Evolutionary conservation across 1,140 invertebrate genomes (phyloP).

Genomic region (Drosophila lowei): DNA sequence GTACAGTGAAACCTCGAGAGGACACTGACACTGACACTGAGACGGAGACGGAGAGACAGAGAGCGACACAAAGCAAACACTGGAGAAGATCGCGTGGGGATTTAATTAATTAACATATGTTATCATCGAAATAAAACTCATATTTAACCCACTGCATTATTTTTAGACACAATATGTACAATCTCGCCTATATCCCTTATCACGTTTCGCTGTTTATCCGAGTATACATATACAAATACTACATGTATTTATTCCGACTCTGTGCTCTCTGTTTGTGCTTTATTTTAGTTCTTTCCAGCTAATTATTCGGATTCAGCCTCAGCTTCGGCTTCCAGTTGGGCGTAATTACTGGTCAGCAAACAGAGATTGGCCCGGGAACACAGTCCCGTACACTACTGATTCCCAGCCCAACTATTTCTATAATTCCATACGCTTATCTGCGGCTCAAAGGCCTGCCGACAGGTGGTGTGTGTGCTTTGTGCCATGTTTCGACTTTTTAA

Average conservation of each 20-base stretch:
- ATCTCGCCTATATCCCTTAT: not conserved
- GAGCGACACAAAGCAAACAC: constrained; percentile 13
- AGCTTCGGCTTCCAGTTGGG: constrained; percentile 14
- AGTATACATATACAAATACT: not conserved
- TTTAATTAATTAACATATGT: constrained; percentile 46
- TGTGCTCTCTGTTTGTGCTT: too few relatives aligned
- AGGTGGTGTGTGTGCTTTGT: constrained; percentile 51
- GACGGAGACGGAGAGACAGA: constrained; percentile 13
- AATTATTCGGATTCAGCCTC: constrained; percentile 37
- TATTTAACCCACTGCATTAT: constrained; percentile 37
- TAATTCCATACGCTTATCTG: constrained; percentile 23
- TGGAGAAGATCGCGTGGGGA: not conserved
- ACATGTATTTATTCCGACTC: not conserved
- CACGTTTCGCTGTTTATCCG: constrained; percentile 14
- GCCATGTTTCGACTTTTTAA: constrained; percentile 56
- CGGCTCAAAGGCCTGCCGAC: constrained; percentile 63
- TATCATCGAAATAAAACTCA: constrained; percentile 33
- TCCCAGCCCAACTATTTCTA: constrained; percentile 16
- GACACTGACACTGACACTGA: constrained; percentile 37
- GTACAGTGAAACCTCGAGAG: constrained; percentile 5
- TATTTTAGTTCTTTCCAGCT: too few relatives aligned
- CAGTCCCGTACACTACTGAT: not conserved
- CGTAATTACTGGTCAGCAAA: constrained; percentile 37
- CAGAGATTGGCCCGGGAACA: constrained; percentile 17
- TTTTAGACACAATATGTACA: constrained; percentile 33